Base-by-base conservation (phyloP, 2,888 invertebrate genomes). In the Megastigmus dorsalis region DNA sequence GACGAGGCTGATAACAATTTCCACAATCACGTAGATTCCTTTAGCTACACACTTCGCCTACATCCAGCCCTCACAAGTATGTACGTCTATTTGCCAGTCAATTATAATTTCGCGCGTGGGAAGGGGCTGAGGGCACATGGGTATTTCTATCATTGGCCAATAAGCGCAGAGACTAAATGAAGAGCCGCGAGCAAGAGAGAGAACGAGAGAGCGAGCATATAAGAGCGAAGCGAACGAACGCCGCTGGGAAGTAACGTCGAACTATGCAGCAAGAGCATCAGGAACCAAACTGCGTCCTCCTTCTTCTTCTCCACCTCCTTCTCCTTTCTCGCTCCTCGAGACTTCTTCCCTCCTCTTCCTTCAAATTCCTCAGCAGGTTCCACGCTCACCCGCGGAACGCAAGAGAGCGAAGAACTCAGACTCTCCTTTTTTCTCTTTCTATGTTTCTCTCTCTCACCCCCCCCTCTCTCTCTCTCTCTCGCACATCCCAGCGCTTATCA, bases 251-350 rank as follows among this genome's bases (percentile, higher is more conserved):
- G 76, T 62, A 80, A 70, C 69, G 80, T 80, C 78, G 71, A 79
- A 65, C 71, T 77, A 77, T 77, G 82, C 81, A 85, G 83, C 78
- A 85, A 83, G 80, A 86, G 81, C 84, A 85, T 79, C 84, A 84
- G 82, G 82, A 85, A 84, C 82, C 81, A 81, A 82, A 83, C 82
- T 80, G 79, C 83, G 78, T 80, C 78, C 79, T 72, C 80, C 80
- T 79, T 78, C 70, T n/a, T 41, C 70, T 41, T 28, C 50, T 60
- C 74, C n/a, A n/a, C 74, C 74, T 69, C 79, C 77, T 77, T 75
- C 78, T 74, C 65, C n/a, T 18, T 77, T 75, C 41, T 20, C 41
- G 59, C 38, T 15, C 13, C 28, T 23, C 36, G 60, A 36, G 59
- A 59, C 13, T 6, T 54, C 69, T 68, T 76, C 54, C 75, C 77